Percentiles rank a stretch among this genome's conserved stretches.
Evolutionary conservation across 2,113 vertebrate genomes (phyloP).

Genomic region (Thamnaconus septentrionalis): DNA sequence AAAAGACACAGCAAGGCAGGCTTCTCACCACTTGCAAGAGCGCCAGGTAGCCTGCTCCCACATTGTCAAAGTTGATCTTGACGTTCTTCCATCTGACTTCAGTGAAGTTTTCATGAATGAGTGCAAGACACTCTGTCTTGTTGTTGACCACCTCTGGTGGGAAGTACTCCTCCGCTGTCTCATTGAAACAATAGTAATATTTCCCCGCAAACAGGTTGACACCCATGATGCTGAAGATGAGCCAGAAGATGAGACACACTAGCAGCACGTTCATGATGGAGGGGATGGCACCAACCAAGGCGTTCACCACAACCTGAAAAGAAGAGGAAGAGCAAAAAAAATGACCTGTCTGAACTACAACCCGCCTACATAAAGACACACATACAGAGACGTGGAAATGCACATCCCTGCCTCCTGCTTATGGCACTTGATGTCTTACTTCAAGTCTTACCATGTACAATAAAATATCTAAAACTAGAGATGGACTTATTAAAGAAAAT

Average conservation of each 20-base stretch:
- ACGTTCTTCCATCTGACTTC: constrained; percentile 97
- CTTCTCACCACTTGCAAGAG: constrained; percentile 92
- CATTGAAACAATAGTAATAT: constrained; percentile 96
- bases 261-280: constrained; percentile 99
- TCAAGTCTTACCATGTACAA: no score
- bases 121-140: constrained; percentile 81
- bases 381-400: constrained; percentile 32
- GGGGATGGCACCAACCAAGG: constrained; percentile 98
- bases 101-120: constrained; percentile 79
- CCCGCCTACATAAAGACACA: background rate
- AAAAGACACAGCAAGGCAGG: background rate
- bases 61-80: constrained; percentile 99
- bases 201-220: constrained; percentile 98
- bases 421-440: no score
- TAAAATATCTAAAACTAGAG: no score
- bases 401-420: constrained; percentile 32
- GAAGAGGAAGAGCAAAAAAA: constrained; percentile 34
- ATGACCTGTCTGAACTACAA: constrained; percentile 19
- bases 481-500: no score
- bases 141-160: constrained; percentile 82
- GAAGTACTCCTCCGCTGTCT: constrained; percentile 82
- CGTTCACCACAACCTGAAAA: constrained; percentile 95
- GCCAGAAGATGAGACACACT: constrained; percentile 99
- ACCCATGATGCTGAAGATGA: constrained; percentile 99
- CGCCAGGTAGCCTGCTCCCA: constrained; percentile 94